Conservation (phyloP, 1,140 invertebrate genomes). For the Ladona fulva region DNA sequence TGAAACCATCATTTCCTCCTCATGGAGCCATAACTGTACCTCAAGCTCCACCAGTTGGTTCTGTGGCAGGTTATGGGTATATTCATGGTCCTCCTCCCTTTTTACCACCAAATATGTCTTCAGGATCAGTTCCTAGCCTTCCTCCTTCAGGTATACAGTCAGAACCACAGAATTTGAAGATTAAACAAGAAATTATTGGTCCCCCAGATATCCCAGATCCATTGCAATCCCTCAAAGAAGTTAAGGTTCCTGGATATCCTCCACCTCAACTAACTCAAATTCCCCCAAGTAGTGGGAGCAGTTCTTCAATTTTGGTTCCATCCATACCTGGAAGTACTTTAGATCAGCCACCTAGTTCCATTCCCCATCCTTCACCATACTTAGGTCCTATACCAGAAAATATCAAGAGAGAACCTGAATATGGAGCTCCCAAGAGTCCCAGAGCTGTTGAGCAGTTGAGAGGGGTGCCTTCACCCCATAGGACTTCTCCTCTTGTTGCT, state of each 20-base stretch:
- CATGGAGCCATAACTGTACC: constrained; percentile 40
- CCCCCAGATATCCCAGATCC: constrained; percentile 37
- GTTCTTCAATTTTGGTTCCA: not conserved
- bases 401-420: constrained; percentile 65
- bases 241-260: constrained; percentile 65
- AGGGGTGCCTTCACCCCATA: not conserved
- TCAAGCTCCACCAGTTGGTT: constrained; percentile 33
- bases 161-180: constrained; percentile 67
- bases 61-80: not conserved
- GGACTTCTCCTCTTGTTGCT: constrained; percentile 27
- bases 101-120: not conserved
- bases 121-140: constrained; percentile 15
- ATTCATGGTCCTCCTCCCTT: constrained; percentile 23
- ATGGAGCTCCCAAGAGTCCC: constrained; percentile 26
- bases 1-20: constrained; percentile 21
- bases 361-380: constrained; percentile 23
- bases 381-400: constrained; percentile 52
- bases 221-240: constrained; percentile 65
- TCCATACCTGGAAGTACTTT: constrained; percentile 12
- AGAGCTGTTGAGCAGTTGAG: not conserved
- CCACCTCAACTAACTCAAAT: constrained; percentile 27
- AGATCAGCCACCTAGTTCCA: constrained; percentile 19
- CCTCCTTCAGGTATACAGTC: constrained; percentile 35
- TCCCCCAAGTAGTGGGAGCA: not conserved
- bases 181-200: constrained; percentile 58